Evolutionary conservation across 2,888 invertebrate species (phyloP).

Genomic region (Drosophila cracens): DNA sequence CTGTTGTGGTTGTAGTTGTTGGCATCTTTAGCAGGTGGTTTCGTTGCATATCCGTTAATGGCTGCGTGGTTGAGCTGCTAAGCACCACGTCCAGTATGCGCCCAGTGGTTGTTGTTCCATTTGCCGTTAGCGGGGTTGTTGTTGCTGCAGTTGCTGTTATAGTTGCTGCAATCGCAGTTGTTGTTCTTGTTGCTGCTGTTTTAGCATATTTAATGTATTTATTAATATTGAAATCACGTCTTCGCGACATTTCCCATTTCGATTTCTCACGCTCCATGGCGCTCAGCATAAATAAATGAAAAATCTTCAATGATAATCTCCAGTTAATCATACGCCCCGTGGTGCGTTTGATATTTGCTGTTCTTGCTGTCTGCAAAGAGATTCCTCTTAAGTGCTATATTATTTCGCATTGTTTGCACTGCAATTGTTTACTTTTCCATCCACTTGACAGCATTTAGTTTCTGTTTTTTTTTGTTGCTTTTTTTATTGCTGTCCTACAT

Average conservation of each 20-base stretch:
- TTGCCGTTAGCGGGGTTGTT: slow-evolving; percentile 71
- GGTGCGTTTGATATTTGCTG: slow-evolving; percentile 61
- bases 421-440: slow-evolving; percentile 51
- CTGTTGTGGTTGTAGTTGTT: slow-evolving; percentile 49
- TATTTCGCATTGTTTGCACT: slow-evolving; percentile 71
- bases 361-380: slow-evolving; percentile 47
- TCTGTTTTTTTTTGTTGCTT: slow-evolving; percentile 2
- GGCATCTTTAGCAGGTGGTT: slow-evolving; percentile 81
- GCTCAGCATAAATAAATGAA: slow-evolving; percentile 13
- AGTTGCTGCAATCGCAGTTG: slow-evolving; percentile 23
- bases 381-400: slow-evolving; percentile 75
- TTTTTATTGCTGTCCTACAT: slow-evolving; percentile 22
- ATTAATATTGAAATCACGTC: slow-evolving; percentile 55
- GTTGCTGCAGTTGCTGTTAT: slow-evolving; percentile 19
- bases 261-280: slow-evolving; percentile 50
- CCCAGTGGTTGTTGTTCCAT: slow-evolving; percentile 63
- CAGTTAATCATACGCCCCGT: slow-evolving; percentile 72
- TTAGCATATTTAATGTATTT: slow-evolving; percentile 50
- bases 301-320: slow-evolving; percentile 27
- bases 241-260: slow-evolving; percentile 52
- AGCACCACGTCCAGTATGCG: slow-evolving; percentile 43
- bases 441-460: slow-evolving; percentile 10
- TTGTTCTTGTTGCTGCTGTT: slow-evolving; percentile 19
- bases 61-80: slow-evolving; percentile 45
- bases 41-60: slow-evolving; percentile 79